These are phyloP conservation scores for Plestiodon gilberti DNA, from an alignment of 2,113 vertebrate species.

Conservation along the genomic window DNA sequence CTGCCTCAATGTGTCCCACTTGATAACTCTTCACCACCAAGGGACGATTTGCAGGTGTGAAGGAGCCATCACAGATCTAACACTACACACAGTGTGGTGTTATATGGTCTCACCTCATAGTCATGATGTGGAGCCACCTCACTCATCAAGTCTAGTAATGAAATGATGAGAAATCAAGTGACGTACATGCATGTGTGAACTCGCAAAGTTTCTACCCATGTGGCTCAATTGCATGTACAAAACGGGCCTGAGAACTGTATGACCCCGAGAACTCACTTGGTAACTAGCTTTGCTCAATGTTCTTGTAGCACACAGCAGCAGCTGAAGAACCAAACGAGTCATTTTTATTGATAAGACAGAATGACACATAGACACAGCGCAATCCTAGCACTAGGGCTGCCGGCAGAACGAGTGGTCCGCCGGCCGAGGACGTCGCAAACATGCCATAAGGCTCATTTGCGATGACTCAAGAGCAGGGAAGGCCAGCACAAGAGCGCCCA, in stretches of 20 bases:
- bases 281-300: background rate
- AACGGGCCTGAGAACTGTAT: background rate
- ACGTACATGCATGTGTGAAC: background rate
- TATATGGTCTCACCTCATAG: background rate
- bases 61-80: background rate
- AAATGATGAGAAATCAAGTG: background rate
- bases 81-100: background rate
- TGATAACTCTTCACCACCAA: background rate
- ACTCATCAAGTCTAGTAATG: background rate
- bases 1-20: background rate
- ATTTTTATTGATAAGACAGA: background rate
- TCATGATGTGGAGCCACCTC: background rate
- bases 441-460: too few species aligned
- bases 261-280: background rate
- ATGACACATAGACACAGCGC: background rate
- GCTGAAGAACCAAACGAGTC: too few species aligned
- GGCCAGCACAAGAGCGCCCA: too few species aligned
- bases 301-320: background rate
- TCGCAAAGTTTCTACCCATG: background rate
- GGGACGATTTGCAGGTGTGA: background rate
- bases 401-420: too few species aligned
- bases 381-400: too few species aligned
- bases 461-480: too few species aligned
- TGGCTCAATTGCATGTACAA: background rate
- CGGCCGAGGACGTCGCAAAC: too few species aligned